Conservation (phyloP, 2,797 vertebrate genomes). For the Rhinophrynus dorsalis region DNA sequence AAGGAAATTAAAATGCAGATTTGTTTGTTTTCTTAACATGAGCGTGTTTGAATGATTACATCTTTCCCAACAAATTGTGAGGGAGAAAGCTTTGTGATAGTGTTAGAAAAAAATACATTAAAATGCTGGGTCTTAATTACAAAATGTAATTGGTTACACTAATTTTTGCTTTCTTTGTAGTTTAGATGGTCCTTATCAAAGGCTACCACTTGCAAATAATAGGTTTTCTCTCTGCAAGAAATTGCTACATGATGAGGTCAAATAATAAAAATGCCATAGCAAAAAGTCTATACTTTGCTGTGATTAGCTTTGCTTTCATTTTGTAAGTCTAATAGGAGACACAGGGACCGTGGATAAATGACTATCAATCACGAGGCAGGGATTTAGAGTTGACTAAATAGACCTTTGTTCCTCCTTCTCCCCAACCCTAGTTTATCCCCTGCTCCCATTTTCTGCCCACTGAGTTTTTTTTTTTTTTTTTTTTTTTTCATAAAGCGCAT, state of each 20-base stretch:
- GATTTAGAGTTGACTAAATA: no score
- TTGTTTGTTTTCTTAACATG: background rate
- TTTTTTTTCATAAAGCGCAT: no score
- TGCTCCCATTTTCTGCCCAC: no score
- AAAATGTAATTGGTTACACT: slow-evolving; percentile 36
- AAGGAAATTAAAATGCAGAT: no score
- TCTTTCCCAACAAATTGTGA: background rate
- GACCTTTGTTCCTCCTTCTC: no score
- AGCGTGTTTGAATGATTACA: background rate
- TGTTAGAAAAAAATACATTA: background rate
- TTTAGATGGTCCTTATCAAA: slow-evolving; percentile 15
- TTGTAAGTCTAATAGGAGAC: no score
- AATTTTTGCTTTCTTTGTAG: slow-evolving; percentile 21
- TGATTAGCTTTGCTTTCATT: background rate
- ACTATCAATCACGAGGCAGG: no score
- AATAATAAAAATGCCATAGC: slow-evolving; percentile 4
- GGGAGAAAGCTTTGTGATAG: background rate
- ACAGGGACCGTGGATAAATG: no score
- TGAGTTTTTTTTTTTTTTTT: no score
- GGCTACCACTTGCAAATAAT: slow-evolving; percentile 27
- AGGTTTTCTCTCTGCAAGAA: background rate
- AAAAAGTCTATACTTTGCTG: background rate
- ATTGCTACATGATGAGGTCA: slow-evolving; percentile 3
- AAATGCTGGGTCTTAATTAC: slow-evolving; percentile 19
- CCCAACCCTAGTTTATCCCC: no score